phyloP scores from a whole-genome alignment of 2,888 invertebrate genomes.

The Latheticus oryzae region DNA sequence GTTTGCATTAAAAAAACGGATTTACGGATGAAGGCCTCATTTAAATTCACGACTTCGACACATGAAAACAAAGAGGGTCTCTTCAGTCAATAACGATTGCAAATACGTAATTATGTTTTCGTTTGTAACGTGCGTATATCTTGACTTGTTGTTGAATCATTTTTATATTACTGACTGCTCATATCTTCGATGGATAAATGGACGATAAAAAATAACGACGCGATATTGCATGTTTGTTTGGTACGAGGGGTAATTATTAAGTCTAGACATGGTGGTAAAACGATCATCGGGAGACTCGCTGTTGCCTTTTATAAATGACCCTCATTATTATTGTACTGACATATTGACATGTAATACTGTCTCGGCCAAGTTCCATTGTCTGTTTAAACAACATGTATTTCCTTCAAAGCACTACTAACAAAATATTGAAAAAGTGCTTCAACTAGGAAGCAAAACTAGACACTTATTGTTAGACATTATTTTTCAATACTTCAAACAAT shows the following conservation, averaged over 20 bases:
- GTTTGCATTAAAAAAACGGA: conserved; percentile 35
- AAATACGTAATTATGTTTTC: conserved; percentile 1
- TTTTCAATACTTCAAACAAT: conserved; percentile 1
- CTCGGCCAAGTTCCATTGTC: conserved; percentile 5
- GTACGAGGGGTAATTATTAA: conserved; percentile 30
- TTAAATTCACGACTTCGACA: conserved; percentile 27
- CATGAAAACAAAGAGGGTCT: conserved; percentile 10
- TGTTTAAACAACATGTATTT: background rate
- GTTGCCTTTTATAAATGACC: conserved; percentile 15
- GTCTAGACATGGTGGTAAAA: conserved; percentile 37
- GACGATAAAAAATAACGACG: conserved; percentile 34
- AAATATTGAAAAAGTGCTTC: too few species aligned
- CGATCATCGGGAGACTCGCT: conserved; percentile 24
- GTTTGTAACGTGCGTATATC: conserved; percentile 6
- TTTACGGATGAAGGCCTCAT: conserved; percentile 32
- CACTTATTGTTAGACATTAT: background rate
- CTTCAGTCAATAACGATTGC: background rate
- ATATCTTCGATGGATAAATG: conserved; percentile 22
- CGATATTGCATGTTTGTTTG: conserved; percentile 37
- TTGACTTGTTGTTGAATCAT: conserved; percentile 7
- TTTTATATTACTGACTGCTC: conserved; percentile 34
- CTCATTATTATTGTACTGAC: conserved; percentile 19
- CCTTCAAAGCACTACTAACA: too few species aligned
- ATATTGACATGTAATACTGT: conserved; percentile 17
- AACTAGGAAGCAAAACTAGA: too few species aligned